phyloP scores from a whole-genome alignment of 2,888 invertebrate genomes.

The Panzeria rudis region DNA sequence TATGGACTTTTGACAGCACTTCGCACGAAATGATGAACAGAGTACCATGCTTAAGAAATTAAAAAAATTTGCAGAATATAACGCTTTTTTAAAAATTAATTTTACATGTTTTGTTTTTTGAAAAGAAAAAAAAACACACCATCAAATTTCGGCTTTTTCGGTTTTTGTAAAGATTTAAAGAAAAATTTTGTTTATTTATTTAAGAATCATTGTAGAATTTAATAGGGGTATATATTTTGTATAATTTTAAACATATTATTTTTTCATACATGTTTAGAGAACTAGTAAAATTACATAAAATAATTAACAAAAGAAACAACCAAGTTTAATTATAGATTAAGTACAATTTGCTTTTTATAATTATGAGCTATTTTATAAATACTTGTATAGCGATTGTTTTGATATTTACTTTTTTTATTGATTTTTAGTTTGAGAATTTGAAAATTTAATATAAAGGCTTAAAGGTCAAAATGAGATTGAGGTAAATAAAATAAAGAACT shows the following conservation, averaged over 20 bases:
- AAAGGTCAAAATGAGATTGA: background rate
- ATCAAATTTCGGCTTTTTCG: conserved; percentile 33
- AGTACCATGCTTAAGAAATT: too few relatives aligned
- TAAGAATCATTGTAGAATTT: conserved; percentile 47
- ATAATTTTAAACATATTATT: conserved; percentile 10
- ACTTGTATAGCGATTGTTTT: conserved; percentile 54
- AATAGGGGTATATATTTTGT: conserved; percentile 30
- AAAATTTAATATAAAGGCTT: background rate
- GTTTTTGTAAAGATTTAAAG: conserved; percentile 67
- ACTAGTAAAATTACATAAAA: conserved; percentile 23
- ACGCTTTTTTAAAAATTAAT: too few relatives aligned
- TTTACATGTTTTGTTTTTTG: background rate
- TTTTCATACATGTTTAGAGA: conserved; percentile 19
- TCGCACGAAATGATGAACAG: too few relatives aligned
- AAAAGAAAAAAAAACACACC: conserved; percentile 40
- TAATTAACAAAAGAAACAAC: conserved; percentile 56
- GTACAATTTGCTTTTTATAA: conserved; percentile 4
- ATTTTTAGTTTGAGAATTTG: conserved; percentile 5
- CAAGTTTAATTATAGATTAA: conserved; percentile 35
- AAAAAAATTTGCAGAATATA: too few relatives aligned
- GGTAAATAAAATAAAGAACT: conserved; percentile 38
- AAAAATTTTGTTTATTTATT: conserved; percentile 52
- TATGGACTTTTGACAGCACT: too few relatives aligned
- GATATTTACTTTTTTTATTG: conserved; percentile 10
- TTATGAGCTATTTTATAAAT: conserved; percentile 31